Conservation (phyloP, 1,140 invertebrate genomes). For the Bombus balteatus region DNA sequence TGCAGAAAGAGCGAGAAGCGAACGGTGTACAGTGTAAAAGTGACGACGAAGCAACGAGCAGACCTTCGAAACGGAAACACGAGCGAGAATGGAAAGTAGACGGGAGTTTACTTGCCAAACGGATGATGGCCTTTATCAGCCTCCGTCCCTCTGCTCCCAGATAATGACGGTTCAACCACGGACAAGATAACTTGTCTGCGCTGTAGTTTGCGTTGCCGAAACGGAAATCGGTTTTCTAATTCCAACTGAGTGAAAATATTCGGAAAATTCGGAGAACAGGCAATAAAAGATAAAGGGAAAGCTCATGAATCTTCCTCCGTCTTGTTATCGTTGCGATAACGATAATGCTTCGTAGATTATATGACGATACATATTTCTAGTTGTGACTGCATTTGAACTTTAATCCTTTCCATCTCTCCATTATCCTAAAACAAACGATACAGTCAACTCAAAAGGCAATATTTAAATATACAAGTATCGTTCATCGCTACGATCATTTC, state of each 20-base stretch:
- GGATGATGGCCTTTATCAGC: constrained; percentile 28
- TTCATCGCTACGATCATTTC: background rate
- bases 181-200: constrained; percentile 33
- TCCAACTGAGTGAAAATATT: background rate
- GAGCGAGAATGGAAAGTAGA: constrained; percentile 32
- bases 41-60: background rate
- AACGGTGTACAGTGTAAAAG: constrained; percentile 1
- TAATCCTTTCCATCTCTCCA: background rate
- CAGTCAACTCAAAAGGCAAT: background rate
- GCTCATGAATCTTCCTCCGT: background rate
- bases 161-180: constrained; percentile 34
- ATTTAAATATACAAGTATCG: background rate
- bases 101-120: constrained; percentile 19
- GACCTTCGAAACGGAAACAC: constrained; percentile 38
- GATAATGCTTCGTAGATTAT: background rate
- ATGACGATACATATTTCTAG: background rate
- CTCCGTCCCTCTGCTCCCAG: background rate
- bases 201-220: background rate
- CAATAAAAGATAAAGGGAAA: background rate
- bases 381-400: background rate
- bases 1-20: background rate
- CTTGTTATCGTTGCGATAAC: background rate
- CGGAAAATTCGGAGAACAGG: background rate
- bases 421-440: background rate
- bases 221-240: background rate